A percentile compares a stretch with the other conserved stretches of the same genome.
phyloP scores from a whole-genome alignment of 1,140 invertebrate genomes.

The Cyclina sinensis region DNA sequence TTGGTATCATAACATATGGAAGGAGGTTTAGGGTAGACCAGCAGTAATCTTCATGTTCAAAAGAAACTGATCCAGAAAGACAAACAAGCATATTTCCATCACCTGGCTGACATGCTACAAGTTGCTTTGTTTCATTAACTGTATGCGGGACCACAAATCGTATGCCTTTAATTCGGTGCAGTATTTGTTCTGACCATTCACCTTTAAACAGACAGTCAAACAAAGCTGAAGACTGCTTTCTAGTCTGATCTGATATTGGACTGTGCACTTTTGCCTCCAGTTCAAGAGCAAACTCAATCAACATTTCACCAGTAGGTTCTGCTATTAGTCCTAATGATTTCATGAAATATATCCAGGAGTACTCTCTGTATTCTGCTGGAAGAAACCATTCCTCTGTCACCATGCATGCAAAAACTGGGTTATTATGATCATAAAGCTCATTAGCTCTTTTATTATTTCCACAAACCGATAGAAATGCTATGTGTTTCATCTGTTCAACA shows the following conservation, averaged over 20 bases:
- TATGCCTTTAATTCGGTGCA: neutral
- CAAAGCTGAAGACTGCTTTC: neutral
- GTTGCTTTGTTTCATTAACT: no score
- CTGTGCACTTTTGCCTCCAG: neutral
- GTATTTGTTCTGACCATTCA: neutral
- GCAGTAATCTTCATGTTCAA: neutral
- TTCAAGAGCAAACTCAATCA: neutral
- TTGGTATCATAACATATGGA: no score
- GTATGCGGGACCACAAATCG: neutral
- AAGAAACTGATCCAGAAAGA: neutral
- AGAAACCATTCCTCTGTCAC: neutral
- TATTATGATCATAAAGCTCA: slow-evolving; percentile 17
- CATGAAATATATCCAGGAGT: neutral
- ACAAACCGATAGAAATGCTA: neutral
- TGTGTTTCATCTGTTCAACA: neutral
- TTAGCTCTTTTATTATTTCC: neutral
- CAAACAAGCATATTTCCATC: neutral
- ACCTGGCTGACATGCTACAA: neutral
- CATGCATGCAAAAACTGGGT: neutral
- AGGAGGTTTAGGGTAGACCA: neutral
- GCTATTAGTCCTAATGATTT: neutral
- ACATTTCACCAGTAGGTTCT: neutral
- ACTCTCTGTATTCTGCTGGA: neutral
- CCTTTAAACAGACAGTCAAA: neutral
- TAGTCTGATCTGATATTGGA: neutral